A percentile compares a stretch with the other conserved stretches of the same genome.
Evolutionary conservation across 2,797 vertebrate species (phyloP).

Genomic region (Discoglossus pictus): DNA sequence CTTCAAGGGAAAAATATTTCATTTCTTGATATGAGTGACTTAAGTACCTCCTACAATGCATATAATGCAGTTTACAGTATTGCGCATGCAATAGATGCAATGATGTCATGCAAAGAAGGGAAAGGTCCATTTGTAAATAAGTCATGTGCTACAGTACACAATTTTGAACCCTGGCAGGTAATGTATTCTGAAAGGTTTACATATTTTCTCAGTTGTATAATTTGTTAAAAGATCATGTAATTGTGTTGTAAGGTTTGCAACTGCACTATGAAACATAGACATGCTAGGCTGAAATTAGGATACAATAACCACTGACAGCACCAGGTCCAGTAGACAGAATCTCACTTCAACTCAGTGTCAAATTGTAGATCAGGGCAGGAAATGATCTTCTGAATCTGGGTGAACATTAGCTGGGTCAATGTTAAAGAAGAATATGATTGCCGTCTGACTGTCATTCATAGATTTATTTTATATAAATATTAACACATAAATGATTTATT

Average conservation of each 20-base stretch:
- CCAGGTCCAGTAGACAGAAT: no score
- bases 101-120: slow-evolving; percentile 12
- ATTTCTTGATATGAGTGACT: not conserved
- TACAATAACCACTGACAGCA: no score
- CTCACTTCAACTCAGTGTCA: no score
- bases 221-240: not conserved
- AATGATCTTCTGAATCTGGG: no score
- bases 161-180: slow-evolving; percentile 42
- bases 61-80: slow-evolving; percentile 24
- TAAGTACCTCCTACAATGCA: slow-evolving; percentile 16
- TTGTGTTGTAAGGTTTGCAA: not conserved
- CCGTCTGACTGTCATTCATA: no score
- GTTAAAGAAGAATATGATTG: not conserved
- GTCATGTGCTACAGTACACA: slow-evolving; percentile 7
- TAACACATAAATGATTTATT: no score
- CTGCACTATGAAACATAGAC: not conserved
- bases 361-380: no score
- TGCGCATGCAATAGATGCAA: slow-evolving; percentile 19
- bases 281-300: not conserved
- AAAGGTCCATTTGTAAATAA: slow-evolving; percentile 2
- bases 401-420: not conserved
- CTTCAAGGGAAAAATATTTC: not conserved
- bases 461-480: not conserved
- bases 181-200: not conserved
- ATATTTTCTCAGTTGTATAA: not conserved